Base-by-base conservation (phyloP, 2,888 invertebrate species). In the Clanis bilineata region DNA sequence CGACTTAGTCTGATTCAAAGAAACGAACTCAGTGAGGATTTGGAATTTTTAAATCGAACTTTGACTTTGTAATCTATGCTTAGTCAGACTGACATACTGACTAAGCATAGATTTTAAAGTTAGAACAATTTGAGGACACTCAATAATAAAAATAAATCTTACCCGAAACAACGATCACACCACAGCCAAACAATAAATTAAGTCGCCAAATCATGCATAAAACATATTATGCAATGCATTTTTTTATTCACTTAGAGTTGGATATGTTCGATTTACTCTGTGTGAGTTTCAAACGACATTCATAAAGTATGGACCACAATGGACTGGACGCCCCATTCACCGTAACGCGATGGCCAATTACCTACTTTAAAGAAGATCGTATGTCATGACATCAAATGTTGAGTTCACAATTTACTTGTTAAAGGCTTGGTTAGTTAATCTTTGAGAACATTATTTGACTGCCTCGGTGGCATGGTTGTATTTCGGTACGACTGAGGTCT, bases 281-380 rank as follows among this genome's bases (percentile, higher is more conserved):
- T n/a, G n/a, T n/a, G 10, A 47, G 38, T 15, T 39, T 18, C 51
- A 51, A 15, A 32, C 39, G 55, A 23, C 47, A 18, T 18, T 15
- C 25, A 51, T 38, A 51, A 51, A 38, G 47, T 12, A 58, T 47
- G 45, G 32, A 45, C 44, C 36, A 51, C 58, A 51, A 36, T 38
- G 39, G 28, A 47, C 45, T 47, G 58, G 21, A 67, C 68, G 69
- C 66, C 60, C 67, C 62, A 71, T 69, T 69, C 64, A 64, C 47
- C 38, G n/a, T 39, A 38, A 23, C 51, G 18, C 51, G 51, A n/a
- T 58, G 58, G 36, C 57, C 70, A 66, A 68, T 70, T 70, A 68
- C 63, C 62, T 67, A 70, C 61, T 70, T 67, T 62, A 66, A 55
- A 15, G 9, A 58, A 44, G 55, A 58, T n/a, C 23, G 45, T 51